These are phyloP conservation scores for Cepphus grylle DNA, from an alignment of 2,113 vertebrate genomes.

Conservation along the genomic window DNA sequence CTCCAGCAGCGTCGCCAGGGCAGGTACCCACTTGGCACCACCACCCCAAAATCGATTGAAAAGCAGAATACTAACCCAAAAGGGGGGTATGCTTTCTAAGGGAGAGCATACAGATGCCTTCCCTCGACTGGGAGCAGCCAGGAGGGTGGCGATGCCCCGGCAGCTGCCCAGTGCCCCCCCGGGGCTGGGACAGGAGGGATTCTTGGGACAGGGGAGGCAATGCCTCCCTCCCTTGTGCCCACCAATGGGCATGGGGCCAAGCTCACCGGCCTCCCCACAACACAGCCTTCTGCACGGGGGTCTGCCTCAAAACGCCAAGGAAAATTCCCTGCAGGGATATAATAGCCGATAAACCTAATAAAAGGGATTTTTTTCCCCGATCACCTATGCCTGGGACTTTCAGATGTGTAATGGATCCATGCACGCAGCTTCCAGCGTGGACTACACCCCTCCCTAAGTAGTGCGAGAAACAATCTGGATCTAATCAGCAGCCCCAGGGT, in stretches of 20 bases:
- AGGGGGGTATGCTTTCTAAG: neutral
- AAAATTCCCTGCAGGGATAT: neutral
- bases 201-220: neutral
- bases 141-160: neutral
- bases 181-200: neutral
- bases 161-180: neutral
- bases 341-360: neutral
- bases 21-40: neutral
- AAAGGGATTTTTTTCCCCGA: neutral
- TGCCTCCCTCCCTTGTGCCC: neutral
- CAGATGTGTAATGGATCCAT: neutral
- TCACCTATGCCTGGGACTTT: neutral
- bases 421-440: neutral
- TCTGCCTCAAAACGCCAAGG: rapidly evolving
- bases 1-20: neutral
- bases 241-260: neutral
- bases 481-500: conserved; percentile 39
- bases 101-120: rapidly evolving
- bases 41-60: neutral
- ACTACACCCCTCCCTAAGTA: neutral
- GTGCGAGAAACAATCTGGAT: conserved; percentile 29
- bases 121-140: neutral
- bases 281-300: neutral
- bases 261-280: rapidly evolving
- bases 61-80: conserved; percentile 6